Evolutionary conservation across 2,113 vertebrate genomes (phyloP).

Genomic region (Pavo muticus): DNA sequence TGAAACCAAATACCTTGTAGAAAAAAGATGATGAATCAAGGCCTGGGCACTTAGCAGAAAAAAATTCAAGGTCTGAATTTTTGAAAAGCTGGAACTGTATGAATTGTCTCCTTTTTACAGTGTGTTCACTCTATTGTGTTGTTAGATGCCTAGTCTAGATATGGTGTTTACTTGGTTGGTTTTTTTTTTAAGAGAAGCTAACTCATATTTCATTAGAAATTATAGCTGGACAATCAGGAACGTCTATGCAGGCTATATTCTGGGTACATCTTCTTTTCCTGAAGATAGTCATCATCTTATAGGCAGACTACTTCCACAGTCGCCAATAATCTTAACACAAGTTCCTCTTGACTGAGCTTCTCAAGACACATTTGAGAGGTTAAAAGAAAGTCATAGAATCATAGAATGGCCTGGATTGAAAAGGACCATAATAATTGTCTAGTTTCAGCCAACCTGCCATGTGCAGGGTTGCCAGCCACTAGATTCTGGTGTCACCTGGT

Average conservation of each 20-base stretch:
- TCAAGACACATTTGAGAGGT: neutral
- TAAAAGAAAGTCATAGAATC: neutral
- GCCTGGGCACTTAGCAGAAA: neutral
- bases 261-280: neutral
- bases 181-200: neutral
- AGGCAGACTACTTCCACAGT: neutral
- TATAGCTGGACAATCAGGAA: accelerated
- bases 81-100: accelerated
- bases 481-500: neutral
- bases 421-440: too few relatives aligned
- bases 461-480: too few relatives aligned
- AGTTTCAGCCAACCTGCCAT: too few relatives aligned
- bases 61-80: neutral
- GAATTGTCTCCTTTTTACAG: neutral
- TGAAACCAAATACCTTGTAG: neutral
- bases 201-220: neutral
- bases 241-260: accelerated
- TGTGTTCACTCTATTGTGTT: accelerated
- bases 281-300: neutral
- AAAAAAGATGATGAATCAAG: neutral
- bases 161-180: neutral
- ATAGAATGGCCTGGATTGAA: too few relatives aligned
- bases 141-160: neutral
- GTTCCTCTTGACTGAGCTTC: neutral
- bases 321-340: neutral